Conservation (phyloP, 2,113 vertebrate species). For the Oncorhynchus gorbuscha region DNA sequence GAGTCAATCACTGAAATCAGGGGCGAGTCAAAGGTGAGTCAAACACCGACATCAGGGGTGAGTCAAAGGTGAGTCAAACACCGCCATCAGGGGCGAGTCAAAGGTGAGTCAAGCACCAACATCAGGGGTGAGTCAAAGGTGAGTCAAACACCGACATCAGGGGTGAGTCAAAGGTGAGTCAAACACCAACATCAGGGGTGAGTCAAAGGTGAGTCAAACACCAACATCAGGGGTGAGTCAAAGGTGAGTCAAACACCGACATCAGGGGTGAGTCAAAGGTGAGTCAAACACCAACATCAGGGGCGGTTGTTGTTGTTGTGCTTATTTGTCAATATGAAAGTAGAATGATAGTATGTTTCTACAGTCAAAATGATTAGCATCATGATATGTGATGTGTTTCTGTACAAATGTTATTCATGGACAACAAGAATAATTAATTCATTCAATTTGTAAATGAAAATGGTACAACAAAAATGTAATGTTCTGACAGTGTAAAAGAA, state of each 20-base stretch:
- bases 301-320: background rate
- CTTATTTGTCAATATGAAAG: background rate
- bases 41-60: too few species aligned
- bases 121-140: too few species aligned
- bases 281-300: constrained; percentile 23
- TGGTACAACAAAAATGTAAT: constrained; percentile 3
- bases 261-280: constrained; percentile 1
- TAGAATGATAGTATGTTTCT: background rate
- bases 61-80: too few species aligned
- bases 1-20: too few species aligned
- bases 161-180: too few species aligned
- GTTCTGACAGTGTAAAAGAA: constrained; percentile 11
- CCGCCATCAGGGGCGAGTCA: too few species aligned
- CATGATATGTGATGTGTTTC: background rate
- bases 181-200: too few species aligned
- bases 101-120: too few species aligned
- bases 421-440: background rate
- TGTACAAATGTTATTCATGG: constrained; percentile 2
- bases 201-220: too few species aligned
- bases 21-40: too few species aligned
- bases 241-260: constrained; percentile 19
- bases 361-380: background rate
- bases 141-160: too few species aligned
- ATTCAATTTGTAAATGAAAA: constrained; percentile 19
- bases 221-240: background rate